Evolutionary conservation across 1,140 invertebrate species (phyloP), one percentile per base, ranked within the genome.

Genomic region (Drosophila carrolli): DNA sequence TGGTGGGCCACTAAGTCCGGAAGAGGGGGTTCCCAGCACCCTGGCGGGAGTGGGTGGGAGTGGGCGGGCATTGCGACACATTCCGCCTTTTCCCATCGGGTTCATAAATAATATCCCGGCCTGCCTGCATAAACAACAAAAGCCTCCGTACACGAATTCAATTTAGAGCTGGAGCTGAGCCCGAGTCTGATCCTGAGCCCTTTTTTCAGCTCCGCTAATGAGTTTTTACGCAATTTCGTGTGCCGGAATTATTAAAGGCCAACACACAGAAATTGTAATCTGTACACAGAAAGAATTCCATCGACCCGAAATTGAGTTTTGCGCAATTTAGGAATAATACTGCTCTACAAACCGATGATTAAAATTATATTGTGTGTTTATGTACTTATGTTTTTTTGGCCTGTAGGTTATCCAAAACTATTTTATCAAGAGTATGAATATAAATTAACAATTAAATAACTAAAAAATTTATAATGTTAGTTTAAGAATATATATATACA

Each of bases 201-300:
- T 57, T 40, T 73, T 41, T n/a, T 57, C 19, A 51, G 61, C 63
- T 27, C 63, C 63, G 63, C 65, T 88, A 88, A 89, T 88, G 80
- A 89, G 79, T 83, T 78, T 86, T 75, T 78, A 82, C 79, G 75
- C 83, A 86, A 86, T 88, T 86, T 86, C 57, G 82, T 86, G 75
- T 74, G 61, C 44, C 47, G 55, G 60, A 85, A 85, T 85, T 85
- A 85, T 84, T 77, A 81, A 85, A 66, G 81, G 48, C 46, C 53
- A 47, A 46, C 37, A 51, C 46, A 60, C 40, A 50, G 71, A 79
- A 79, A 79, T 84, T 83, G 72, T 84, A 75, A 79, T 75, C 75
- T 13, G 4, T 19, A n/a, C 77, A 59, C 27, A 23, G 14, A 7
- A 11, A 6, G 13, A n/a, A 14, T 53, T 32, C 7, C 29, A 8